These are phyloP conservation scores for Emydocephalus ijimae DNA, from an alignment of 2,113 vertebrate species.

Conservation along the genomic window DNA sequence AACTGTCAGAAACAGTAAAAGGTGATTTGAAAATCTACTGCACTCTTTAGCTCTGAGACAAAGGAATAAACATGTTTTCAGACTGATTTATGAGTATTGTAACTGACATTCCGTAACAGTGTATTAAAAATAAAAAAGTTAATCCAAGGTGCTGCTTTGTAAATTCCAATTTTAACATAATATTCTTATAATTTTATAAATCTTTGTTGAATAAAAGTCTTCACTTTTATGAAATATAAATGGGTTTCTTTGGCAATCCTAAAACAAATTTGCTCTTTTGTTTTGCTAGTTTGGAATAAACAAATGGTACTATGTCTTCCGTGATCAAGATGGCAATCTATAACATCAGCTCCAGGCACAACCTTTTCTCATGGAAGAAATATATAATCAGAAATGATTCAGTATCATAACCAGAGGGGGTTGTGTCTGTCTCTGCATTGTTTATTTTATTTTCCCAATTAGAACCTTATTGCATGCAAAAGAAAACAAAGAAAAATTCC, in stretches of 20 bases:
- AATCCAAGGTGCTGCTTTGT: background rate
- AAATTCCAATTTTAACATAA: background rate
- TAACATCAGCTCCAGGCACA: background rate
- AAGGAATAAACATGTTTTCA: constrained; percentile 20
- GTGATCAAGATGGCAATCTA: constrained; percentile 20
- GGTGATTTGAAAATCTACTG: background rate
- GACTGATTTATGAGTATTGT: constrained; percentile 21
- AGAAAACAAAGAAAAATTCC: background rate
- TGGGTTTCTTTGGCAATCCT: constrained; percentile 20
- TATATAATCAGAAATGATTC: background rate
- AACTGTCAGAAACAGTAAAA: constrained; percentile 23
- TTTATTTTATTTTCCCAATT: background rate
- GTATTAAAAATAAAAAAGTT: background rate
- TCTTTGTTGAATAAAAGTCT: background rate
- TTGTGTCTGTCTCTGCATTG: background rate
- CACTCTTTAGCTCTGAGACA: constrained; percentile 28
- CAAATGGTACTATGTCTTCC: background rate
- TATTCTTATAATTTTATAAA: constrained; percentile 24
- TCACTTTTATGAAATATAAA: constrained; percentile 19
- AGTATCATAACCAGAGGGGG: background rate
- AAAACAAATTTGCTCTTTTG: constrained; percentile 33
- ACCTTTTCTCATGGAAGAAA: background rate
- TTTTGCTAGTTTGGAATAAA: constrained; percentile 16
- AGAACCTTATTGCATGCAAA: background rate
- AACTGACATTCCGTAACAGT: background rate